phyloP scores from a whole-genome alignment of 2,888 invertebrate species.

The Melinaea marsaeus region DNA sequence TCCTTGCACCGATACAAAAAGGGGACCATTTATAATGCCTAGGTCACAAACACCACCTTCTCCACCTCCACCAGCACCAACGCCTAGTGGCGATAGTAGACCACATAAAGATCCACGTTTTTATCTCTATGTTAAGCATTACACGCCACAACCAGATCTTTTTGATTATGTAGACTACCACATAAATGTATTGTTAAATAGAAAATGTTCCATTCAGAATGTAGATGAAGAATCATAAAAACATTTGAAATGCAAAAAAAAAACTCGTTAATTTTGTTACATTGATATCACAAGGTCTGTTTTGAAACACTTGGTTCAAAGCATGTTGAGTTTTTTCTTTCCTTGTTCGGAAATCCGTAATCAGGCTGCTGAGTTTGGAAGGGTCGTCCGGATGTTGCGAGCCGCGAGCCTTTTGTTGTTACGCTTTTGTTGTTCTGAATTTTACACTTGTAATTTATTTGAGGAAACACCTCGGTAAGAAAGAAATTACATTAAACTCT shows the following conservation, averaged over 20 bases:
- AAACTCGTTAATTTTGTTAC: constrained; percentile 35
- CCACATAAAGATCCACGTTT: constrained; percentile 60
- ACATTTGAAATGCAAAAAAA: constrained; percentile 20
- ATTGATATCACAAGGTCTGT: constrained; percentile 47
- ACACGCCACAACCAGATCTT: constrained; percentile 62
- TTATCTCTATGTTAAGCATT: constrained; percentile 62
- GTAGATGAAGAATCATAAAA: constrained; percentile 39
- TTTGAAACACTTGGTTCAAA: constrained; percentile 50
- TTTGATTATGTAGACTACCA: constrained; percentile 68
- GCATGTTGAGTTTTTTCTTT: constrained; percentile 57
- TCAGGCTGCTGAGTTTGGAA: constrained; percentile 77
- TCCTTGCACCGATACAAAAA: constrained; percentile 38
- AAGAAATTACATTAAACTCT: constrained; percentile 75
- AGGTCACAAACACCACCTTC: constrained; percentile 29
- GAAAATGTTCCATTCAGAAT: constrained; percentile 58
- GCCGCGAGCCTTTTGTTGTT: constrained; percentile 77
- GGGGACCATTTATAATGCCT: constrained; percentile 57
- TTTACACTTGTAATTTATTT: constrained; percentile 79
- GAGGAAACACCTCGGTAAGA: constrained; percentile 75
- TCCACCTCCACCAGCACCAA: constrained; percentile 46
- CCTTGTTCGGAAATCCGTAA: constrained; percentile 76
- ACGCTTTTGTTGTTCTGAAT: constrained; percentile 77
- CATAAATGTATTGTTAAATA: constrained; percentile 54
- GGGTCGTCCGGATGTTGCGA: constrained; percentile 75
- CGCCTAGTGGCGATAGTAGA: constrained; percentile 36